Base-by-base conservation (phyloP, 2,797 vertebrate species). In the Phoeniculus purpureus region DNA sequence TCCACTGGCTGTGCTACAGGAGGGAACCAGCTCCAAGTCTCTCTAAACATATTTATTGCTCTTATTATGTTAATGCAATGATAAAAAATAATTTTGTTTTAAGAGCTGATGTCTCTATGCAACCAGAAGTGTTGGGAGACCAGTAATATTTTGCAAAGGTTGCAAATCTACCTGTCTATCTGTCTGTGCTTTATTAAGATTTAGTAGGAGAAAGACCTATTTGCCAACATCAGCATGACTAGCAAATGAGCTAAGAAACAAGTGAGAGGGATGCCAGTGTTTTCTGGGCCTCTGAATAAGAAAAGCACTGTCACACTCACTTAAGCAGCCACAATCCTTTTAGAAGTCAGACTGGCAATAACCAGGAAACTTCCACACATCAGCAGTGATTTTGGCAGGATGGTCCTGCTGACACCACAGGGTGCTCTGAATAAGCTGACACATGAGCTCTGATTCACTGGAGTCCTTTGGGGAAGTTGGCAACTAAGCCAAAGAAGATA, bases 291-390 rank as follows among this genome's bases (percentile, higher is more conserved):
- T 75, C 65, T 34, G 59, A 77, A 51, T 27, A 29, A 59, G 23
- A 52, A 83, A 72, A 83, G 12, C 18, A 75, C 70, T n/a, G 43
- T 43, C 32, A 77, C 15, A 9, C 5, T 75, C 21, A 37, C 34
- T 48, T 18, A 32, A 51, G 73, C 65, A 59, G 34, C 25, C 18
- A 48, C 23, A 70, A 52, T 8, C 2, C 26, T 76, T 79, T 15
- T 11, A 55, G 43, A 62, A 79, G 26, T 45, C 29, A 81, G 7
- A 10, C 26, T 59, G 7, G 27, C 32, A n/a, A 81, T 81, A 27
- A 34, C 27, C 0, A 5, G 52, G 48, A 79, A 90, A 62, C 5
- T 65, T 86, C 40, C 45, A n/a, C 20, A 23, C 0, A 0, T 66
- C 61, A 59, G 68, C 0, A 0, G 60, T 56, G 58, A 31, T 80